Evolutionary conservation across 2,113 vertebrate genomes (phyloP).

Genomic region (Callospermophilus lateralis): DNA sequence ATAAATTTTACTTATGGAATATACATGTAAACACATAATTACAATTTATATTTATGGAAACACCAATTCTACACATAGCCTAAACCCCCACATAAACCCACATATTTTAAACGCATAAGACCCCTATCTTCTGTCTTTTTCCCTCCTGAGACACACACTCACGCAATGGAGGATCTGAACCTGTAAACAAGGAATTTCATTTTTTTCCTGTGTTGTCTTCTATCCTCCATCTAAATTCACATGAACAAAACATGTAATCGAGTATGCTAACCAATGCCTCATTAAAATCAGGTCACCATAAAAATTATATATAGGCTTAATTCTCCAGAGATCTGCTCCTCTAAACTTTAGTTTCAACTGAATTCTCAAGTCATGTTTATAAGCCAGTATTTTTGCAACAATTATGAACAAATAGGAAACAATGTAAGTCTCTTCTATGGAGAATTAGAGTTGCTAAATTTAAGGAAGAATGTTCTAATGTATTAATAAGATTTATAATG

Average conservation of each 20-base stretch:
- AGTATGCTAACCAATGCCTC: not conserved
- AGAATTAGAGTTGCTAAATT: slow-evolving; percentile 40
- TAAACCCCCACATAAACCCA: not conserved
- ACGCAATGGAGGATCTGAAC: not conserved
- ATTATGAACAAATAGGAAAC: not conserved
- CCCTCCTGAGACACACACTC: not conserved
- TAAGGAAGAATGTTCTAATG: not conserved
- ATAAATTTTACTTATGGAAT: not conserved
- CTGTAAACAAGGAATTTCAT: not conserved
- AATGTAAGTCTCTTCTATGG: not conserved
- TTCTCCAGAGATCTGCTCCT: not conserved
- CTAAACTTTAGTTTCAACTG: not conserved
- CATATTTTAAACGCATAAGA: not conserved
- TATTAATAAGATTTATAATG: slow-evolving; percentile 47
- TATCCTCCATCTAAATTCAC: not conserved
- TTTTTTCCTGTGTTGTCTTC: not conserved
- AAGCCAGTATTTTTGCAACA: not conserved
- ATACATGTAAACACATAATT: not conserved
- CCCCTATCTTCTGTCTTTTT: fast-evolving
- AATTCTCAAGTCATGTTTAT: not conserved
- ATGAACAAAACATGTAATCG: not conserved
- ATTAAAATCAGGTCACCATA: not conserved
- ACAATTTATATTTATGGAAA: not conserved
- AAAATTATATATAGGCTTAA: slow-evolving; percentile 29
- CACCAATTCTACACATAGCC: not conserved